These are phyloP conservation scores for Ardeotis arabs DNA, from an alignment of 2,113 vertebrate species.

Conservation along the genomic window DNA sequence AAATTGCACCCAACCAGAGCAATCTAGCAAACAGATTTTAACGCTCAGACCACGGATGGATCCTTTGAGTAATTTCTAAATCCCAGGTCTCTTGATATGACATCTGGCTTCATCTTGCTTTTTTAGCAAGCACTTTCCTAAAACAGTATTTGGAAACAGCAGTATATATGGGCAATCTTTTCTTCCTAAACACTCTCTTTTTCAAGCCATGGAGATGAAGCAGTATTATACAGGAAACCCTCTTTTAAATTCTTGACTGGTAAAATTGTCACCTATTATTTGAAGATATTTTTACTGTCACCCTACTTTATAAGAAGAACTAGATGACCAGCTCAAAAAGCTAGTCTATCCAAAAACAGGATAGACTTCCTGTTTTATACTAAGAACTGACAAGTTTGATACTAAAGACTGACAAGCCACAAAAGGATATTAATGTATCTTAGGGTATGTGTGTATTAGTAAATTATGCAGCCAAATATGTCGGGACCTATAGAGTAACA, in stretches of 20 bases:
- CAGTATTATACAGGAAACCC: not conserved
- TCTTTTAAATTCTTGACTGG: not conserved
- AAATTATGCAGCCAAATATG: not conserved
- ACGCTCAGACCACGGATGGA: not conserved
- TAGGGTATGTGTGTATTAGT: not conserved
- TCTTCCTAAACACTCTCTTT: not conserved
- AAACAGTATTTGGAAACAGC: constrained; percentile 4
- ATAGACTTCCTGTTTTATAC: not conserved
- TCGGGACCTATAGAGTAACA: not conserved
- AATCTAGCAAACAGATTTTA: not conserved
- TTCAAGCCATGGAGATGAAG: not conserved
- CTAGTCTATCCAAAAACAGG: not conserved
- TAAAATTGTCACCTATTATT: not conserved
- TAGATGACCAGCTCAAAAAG: not conserved
- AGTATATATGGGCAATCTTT: not conserved
- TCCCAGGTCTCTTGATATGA: not conserved
- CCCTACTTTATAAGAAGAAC: not conserved
- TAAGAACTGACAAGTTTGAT: not conserved
- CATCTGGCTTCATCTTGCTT: not conserved
- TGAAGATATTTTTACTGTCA: not conserved
- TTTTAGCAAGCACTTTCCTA: not conserved
- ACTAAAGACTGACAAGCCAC: not conserved
- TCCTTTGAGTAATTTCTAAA: not conserved
- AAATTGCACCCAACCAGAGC: not conserved
- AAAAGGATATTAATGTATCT: not conserved